phyloP scores from a whole-genome alignment of 2,888 invertebrate genomes.

The Gymnosoma rotundatum region DNA sequence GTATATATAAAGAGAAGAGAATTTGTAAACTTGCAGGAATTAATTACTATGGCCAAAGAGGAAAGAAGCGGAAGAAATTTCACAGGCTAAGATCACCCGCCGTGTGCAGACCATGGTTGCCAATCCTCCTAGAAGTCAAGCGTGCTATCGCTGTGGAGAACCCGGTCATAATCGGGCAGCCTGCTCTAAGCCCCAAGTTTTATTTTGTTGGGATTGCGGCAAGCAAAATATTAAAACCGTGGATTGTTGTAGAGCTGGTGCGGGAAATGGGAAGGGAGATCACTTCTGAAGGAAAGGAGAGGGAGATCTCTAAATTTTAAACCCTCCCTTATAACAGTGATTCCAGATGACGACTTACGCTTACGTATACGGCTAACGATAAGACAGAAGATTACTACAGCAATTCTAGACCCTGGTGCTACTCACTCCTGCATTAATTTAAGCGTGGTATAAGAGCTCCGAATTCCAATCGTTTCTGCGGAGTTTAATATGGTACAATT shows the following conservation, averaged over 20 bases:
- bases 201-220: constrained; percentile 29
- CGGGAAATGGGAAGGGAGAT: constrained; percentile 6
- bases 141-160: constrained; percentile 25
- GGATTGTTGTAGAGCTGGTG: not conserved
- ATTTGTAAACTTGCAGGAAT: not conserved
- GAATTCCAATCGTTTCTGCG: not conserved
- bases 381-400: not conserved
- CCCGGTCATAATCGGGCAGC: not conserved
- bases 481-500: not conserved
- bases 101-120: not conserved
- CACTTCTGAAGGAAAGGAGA: not conserved
- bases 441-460: not conserved
- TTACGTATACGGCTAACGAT: constrained; percentile 16
- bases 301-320: constrained; percentile 7
- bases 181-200: constrained; percentile 9
- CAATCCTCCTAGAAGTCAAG: too few relatives aligned
- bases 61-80: not conserved
- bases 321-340: not conserved
- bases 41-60: constrained; percentile 9
- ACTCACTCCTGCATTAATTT: constrained; percentile 20
- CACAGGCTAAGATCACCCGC: not conserved
- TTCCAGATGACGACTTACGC: constrained; percentile 23
- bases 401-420: constrained; percentile 14
- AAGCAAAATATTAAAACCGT: constrained; percentile 17
- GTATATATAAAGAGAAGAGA: constrained; percentile 4